Base-by-base conservation (phyloP, 35 echinoderm and acorn worm genomes). In the Apostichopus californicus region DNA sequence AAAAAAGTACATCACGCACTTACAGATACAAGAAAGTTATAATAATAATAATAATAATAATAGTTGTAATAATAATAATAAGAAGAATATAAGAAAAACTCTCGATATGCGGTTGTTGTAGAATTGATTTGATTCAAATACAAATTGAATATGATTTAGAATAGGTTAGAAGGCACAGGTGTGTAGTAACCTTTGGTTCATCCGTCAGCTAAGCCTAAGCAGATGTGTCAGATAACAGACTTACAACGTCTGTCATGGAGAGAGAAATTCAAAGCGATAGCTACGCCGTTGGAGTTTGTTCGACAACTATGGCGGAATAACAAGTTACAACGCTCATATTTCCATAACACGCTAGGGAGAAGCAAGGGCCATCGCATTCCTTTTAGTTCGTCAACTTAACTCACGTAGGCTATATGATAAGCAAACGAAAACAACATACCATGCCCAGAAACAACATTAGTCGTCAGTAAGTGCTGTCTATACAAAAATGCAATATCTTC, bases 111-210 rank as follows among this genome's bases (percentile, higher is more conserved):
- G 71, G 17, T 22, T 75, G 71, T 22, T 75, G 71, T 75, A 75
- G 14, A 7, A 75, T 75, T 75, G 14, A 18, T 75, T 75, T 18
- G 71, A 75, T 75, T 75, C 71, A 75, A 6, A 75, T 75, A 68
- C n/a, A 75, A 75, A 75, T 75, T 75, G 71, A 75, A 75, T 75
- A 75, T 75, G 71, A 75, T 75, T 75, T n/a, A 75, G 71, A 75
- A 75, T 75, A 75, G 71, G 71, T 75, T 75, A 75, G n/a, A n/a
- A 75, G 71, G 71, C 71, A 75, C 71, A 75, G 71, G 71, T 75
- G 71, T 75, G 71, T 75, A 20, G 71, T 75, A 75, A 75, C 71
- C 71, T n/a, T 75, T 75, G 17, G 6, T 20, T 75, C 14, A 75
- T 75, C 14, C 71, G 71, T 13, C 71, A 75, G 71, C 14, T 75